Conservation (phyloP, 2,113 vertebrate species). For the Cyanoderma ruficeps region DNA sequence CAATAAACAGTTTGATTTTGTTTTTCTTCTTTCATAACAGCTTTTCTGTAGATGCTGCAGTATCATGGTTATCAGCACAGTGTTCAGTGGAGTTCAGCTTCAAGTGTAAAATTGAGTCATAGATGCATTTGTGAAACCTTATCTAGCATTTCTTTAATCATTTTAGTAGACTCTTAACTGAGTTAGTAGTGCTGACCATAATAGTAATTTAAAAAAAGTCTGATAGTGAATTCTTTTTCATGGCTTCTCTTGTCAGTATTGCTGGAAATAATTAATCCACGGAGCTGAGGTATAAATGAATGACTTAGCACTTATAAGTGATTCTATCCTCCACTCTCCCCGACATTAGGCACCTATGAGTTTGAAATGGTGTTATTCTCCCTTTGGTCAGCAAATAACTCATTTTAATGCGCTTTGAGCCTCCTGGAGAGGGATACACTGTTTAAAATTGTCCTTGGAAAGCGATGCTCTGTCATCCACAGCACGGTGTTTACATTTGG, state of each 20-base stretch:
- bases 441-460: background rate
- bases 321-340: background rate
- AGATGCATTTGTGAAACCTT: background rate
- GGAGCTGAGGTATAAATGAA: background rate
- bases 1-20: background rate
- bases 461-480: background rate
- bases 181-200: background rate
- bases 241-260: background rate
- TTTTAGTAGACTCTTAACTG: background rate
- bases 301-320: background rate
- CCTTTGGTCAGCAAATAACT: background rate
- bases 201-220: background rate
- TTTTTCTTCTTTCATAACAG: background rate
- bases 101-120: background rate
- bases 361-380: background rate
- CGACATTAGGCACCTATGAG: background rate
- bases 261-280: conserved; percentile 18
- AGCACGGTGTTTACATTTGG: background rate
- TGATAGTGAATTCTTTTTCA: background rate
- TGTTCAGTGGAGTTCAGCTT: background rate
- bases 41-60: background rate
- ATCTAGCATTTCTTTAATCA: background rate
- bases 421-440: background rate
- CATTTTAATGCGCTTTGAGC: background rate
- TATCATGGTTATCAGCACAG: background rate